phyloP scores from a whole-genome alignment of 2,888 invertebrate genomes.

The Criorhina ranunculi region DNA sequence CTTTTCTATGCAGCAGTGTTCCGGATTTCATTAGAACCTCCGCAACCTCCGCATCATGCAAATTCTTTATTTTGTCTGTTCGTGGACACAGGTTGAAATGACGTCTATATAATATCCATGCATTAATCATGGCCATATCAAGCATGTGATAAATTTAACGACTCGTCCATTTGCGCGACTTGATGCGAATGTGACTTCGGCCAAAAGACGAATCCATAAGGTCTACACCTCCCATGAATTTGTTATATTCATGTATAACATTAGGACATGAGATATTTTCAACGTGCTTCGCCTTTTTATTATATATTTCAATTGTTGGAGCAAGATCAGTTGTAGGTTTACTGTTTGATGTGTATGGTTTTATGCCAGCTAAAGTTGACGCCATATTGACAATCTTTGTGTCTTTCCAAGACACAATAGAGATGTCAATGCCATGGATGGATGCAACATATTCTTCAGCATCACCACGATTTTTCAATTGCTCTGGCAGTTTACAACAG shows the following conservation, averaged over 20 bases:
- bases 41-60: no score
- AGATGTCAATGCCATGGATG: conserved; percentile 52
- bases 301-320: conserved; percentile 50
- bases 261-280: conserved; percentile 34
- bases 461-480: conserved; percentile 53
- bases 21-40: no score
- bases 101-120: no score
- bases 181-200: not conserved
- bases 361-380: conserved; percentile 31
- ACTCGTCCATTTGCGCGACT: not conserved
- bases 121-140: no score
- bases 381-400: conserved; percentile 59
- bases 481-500: conserved; percentile 47
- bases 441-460: conserved; percentile 33
- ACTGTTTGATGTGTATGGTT: conserved; percentile 26
- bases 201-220: not conserved
- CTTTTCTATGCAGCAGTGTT: no score
- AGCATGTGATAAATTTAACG: no score
- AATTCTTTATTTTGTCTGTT: no score
- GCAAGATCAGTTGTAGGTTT: conserved; percentile 20
- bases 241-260: conserved; percentile 12
- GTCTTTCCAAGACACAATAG: conserved; percentile 61
- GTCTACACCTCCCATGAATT: conserved; percentile 4
- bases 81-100: no score
- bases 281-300: conserved; percentile 53